These are phyloP conservation scores for Neuroterus valhalla DNA, from an alignment of 1,140 invertebrate species.

Conservation along the genomic window DNA sequence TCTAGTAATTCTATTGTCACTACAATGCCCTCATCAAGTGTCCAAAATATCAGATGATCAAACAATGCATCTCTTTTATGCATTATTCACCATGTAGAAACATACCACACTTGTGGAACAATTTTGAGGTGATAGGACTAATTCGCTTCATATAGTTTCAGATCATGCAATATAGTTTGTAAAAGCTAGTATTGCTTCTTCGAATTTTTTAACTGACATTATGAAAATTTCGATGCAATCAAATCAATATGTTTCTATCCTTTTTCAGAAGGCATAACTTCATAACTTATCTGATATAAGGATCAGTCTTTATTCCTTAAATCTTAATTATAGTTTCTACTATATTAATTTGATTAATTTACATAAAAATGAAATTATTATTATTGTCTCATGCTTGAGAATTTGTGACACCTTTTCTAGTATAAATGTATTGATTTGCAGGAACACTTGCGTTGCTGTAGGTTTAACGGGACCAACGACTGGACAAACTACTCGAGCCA, in stretches of 20 bases:
- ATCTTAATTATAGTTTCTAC: slow-evolving; percentile 37
- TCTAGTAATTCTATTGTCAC: not conserved
- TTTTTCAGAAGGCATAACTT: no score
- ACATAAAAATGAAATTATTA: not conserved
- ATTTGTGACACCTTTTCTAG: not conserved
- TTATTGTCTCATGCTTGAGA: not conserved
- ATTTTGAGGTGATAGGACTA: not conserved
- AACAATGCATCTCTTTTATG: slow-evolving; percentile 8
- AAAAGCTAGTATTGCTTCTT: not conserved
- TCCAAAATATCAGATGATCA: not conserved
- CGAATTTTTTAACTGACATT: not conserved
- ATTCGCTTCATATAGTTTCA: not conserved
- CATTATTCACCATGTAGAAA: not conserved
- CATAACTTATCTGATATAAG: slow-evolving; percentile 37
- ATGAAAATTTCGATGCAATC: not conserved
- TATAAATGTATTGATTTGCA: slow-evolving; percentile 15
- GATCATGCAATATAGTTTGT: not conserved
- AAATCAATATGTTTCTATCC: not conserved
- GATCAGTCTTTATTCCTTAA: slow-evolving; percentile 40
- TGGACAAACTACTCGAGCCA: slow-evolving; percentile 9
- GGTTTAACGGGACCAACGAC: slow-evolving; percentile 9
- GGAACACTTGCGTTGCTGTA: slow-evolving; percentile 8
- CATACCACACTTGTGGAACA: not conserved
- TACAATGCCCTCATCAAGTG: not conserved
- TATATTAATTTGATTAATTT: not conserved